Evolutionary conservation across 2,888 invertebrate genomes (phyloP).

Genomic region (Molanna angustata): DNA sequence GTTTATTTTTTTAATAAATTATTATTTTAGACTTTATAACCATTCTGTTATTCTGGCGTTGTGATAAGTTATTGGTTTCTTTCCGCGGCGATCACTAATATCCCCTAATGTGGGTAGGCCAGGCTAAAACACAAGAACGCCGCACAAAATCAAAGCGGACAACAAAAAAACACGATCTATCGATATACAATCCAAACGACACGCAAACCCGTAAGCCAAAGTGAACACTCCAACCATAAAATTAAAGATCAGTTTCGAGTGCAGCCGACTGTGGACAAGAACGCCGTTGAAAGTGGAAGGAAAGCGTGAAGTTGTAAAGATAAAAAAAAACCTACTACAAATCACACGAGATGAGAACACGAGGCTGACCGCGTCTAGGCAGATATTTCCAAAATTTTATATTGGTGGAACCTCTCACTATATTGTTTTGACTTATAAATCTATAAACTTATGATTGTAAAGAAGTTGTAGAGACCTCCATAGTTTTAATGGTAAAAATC

Average conservation of each 20-base stretch:
- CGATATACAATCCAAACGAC: not conserved
- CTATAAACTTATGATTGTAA: no score
- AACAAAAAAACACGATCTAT: not conserved
- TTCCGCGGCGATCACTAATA: constrained; percentile 30
- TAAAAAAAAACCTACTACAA: constrained; percentile 24
- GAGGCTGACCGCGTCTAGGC: constrained; percentile 5
- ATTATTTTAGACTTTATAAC: constrained; percentile 11
- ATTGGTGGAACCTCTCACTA: no score
- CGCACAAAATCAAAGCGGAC: constrained; percentile 23
- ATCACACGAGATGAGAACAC: constrained; percentile 21
- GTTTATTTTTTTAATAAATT: no score
- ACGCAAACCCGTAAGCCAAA: not conserved
- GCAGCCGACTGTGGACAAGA: no score
- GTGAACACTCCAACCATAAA: no score
- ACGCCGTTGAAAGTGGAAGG: not conserved
- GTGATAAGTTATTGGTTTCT: constrained; percentile 33
- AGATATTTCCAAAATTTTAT: no score
- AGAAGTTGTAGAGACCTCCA: no score
- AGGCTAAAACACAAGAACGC: constrained; percentile 28
- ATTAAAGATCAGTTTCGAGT: no score
- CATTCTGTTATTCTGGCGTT: constrained; percentile 12
- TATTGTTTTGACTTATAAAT: no score
- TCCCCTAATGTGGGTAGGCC: constrained; percentile 27
- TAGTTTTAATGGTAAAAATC: no score
- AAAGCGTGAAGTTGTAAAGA: constrained; percentile 23